Evolutionary conservation across 2,888 invertebrate genomes (phyloP), one percentile per base, ranked within the genome.

Genomic region (Nebria brevicollis): DNA sequence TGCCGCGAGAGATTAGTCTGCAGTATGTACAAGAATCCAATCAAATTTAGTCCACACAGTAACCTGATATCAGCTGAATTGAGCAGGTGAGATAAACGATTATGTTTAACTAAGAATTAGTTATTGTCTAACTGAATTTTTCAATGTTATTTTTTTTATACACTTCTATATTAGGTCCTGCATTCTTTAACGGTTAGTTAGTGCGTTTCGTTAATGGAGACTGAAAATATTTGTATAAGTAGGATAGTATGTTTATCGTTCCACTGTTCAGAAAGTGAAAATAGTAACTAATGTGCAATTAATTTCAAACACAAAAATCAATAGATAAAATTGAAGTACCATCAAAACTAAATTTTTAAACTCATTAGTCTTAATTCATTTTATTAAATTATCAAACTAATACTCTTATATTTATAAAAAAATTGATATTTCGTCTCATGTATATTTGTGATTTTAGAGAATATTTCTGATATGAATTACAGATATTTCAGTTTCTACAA

Each of bases 1-100:
- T 97, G 97, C 87, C 91, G 93, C 82, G 96, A 96, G 87, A 90
- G 96, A 82, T 92, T 96, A 0, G 93, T 97, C 1, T 97, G 96
- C 87, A 94, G 94, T 83, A 93, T 96, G 91, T 97, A 97, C 89
- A 94, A 94, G 86, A 95, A 95, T 87, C 97, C 96, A 0, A 91
- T 92, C 83, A 93, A 93, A 85, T 96, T 94, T 86, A 94, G 95
- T 82, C 97, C 96, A 0, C 95, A 95, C 87, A 96, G 96, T 87
- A 97, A 97, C 89, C 91, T 96, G 82, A 92, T 97, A 77, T 96
- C 96, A 20, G 95, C 95, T 68, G 96, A 96, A 87, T 91, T 97
- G 72, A 96, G 96, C 92, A 95, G 96, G 97, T 96, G 88, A 92
- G 93, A 91, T 73, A 13, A 75, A 64, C 75, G 25, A 54, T 34